Evolutionary conservation across 2,888 invertebrate genomes (phyloP), one percentile per base, ranked within the genome.

Genomic region (Lithodes maja): DNA sequence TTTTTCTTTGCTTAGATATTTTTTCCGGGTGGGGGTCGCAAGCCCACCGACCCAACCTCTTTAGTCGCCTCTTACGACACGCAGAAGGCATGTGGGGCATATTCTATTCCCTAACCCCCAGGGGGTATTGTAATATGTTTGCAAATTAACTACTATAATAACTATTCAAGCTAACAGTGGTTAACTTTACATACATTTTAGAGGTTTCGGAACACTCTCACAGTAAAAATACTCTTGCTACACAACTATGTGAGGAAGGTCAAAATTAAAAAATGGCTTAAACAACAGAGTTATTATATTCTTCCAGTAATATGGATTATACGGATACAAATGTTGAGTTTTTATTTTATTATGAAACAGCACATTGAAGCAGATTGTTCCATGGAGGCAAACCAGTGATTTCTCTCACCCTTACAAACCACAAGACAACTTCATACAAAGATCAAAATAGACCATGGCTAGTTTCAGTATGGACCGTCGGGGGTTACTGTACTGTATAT

Each of bases 231-330:
- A 33, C 33, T 33, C 33, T 33, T 33, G 33, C 33, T 33, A 33
- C 33, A 33, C 33, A 33, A 33, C 33, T 33, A 77, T 12, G 77
- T 50, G 15, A 17, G 15, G 33, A 54, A 86, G 82, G 86, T 82
- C 17, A 75, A 83, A 78, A 74, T 61, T 75, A 83, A 83, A 85
- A 85, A 50, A 53, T 33, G 33, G 74, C 5, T 78, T 69, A 80
- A 89, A 85, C 89, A 89, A 89, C 89, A 89, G 80, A 85, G 85
- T 89, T 85, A 89, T 89, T 89, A 89, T 89, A 89, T 89, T 89
- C 89, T 89, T 89, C 89, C 89, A 89, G 89, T 89, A 85, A 89
- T 89, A 89, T 85, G 89, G 89, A 89, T 89, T 85, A 89, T 89
- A 89, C 89, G 77, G 85, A 89, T 89, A 89, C 85, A 89, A 89